Conservation (phyloP, 2,888 invertebrate genomes). For the Euspilapteryx auroguttella region DNA sequence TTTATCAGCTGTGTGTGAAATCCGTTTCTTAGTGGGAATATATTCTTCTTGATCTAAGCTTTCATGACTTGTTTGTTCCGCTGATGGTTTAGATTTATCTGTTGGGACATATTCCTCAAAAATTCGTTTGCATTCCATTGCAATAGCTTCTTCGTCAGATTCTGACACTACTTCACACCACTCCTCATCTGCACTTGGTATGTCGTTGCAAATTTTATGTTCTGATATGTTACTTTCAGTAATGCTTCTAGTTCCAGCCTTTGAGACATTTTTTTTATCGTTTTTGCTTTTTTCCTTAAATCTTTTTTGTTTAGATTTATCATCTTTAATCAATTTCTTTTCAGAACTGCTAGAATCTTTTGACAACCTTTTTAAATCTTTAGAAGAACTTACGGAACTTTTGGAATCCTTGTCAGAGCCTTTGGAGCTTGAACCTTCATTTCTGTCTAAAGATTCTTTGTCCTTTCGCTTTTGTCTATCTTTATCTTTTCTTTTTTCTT, state of each 20-base stretch:
- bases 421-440: slow-evolving; percentile 2
- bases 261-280: slow-evolving; percentile 15
- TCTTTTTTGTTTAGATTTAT: slow-evolving; percentile 19
- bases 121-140: slow-evolving; percentile 83
- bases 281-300: slow-evolving; percentile 14
- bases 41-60: slow-evolving; percentile 35
- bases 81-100: slow-evolving; percentile 21
- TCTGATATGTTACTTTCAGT: slow-evolving; percentile 19
- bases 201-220: slow-evolving; percentile 15
- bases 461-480: slow-evolving; percentile 6
- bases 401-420: slow-evolving; percentile 8
- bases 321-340: slow-evolving; percentile 17
- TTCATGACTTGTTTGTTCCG: slow-evolving; percentile 17
- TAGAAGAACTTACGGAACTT: slow-evolving; percentile 15
- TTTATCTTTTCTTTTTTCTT: slow-evolving; percentile 6
- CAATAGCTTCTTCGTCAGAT: slow-evolving; percentile 70
- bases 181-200: slow-evolving; percentile 14
- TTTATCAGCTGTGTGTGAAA: slow-evolving; percentile 70
- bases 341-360: slow-evolving; percentile 18
- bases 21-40: slow-evolving; percentile 64
- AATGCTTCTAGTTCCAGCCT: slow-evolving; percentile 12
- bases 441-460: slow-evolving; percentile 4
- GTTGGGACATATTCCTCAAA: slow-evolving; percentile 76
- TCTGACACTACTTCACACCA: slow-evolving; percentile 45
- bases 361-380: slow-evolving; percentile 9